Evolutionary conservation across 2,797 vertebrate species (phyloP).

Genomic region (Emydoidea blandingii): DNA sequence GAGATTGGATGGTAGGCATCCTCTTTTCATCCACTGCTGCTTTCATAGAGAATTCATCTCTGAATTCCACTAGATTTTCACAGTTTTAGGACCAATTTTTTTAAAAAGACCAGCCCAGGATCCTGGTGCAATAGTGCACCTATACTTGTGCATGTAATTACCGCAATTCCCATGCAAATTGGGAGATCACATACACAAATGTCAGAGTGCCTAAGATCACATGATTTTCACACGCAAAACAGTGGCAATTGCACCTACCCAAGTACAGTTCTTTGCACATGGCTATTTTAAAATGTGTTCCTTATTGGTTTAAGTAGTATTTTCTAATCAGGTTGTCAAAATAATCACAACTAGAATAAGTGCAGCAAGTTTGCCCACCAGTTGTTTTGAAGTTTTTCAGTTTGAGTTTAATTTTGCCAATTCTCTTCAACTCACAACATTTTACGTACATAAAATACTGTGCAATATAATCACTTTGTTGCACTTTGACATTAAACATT

Average conservation of each 20-base stretch:
- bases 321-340: not conserved
- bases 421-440: not conserved
- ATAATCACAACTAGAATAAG: slow-evolving; percentile 2
- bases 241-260: not conserved
- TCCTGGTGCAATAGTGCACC: not conserved
- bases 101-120: not conserved
- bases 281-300: not conserved
- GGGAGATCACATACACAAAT: not conserved
- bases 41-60: not conserved
- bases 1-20: not conserved
- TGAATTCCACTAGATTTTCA: not conserved
- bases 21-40: rapidly evolving
- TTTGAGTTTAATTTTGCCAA: slow-evolving; percentile 26
- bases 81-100: rapidly evolving
- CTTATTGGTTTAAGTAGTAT: not conserved
- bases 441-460: not conserved
- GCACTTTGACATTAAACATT: slow-evolving; percentile 7
- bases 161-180: not conserved
- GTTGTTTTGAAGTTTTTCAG: not conserved
- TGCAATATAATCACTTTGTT: not conserved
- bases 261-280: not conserved
- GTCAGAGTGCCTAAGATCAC: not conserved
- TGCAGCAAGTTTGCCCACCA: not conserved
- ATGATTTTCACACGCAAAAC: not conserved
- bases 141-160: rapidly evolving